Evolutionary conservation across 2,888 invertebrate species (phyloP).

Genomic region (Phymatocera aterrima): DNA sequence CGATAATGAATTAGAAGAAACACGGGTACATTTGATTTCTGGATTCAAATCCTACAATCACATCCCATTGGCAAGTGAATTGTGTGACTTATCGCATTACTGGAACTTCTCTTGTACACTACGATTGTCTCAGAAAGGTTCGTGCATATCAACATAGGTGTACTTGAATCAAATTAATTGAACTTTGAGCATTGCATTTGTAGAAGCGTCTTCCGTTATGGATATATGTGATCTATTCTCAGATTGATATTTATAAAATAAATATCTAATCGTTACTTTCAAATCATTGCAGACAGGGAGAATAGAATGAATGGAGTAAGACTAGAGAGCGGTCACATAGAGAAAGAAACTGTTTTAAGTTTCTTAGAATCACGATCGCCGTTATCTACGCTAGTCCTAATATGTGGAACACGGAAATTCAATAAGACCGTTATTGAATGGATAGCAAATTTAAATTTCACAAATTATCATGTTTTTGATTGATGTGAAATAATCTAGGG

Average conservation of each 20-base stretch:
- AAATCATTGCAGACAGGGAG: slow-evolving; percentile 54
- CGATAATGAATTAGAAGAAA: slow-evolving; percentile 66
- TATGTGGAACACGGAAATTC: slow-evolving; percentile 67
- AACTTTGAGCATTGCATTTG: not conserved
- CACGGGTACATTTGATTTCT: slow-evolving; percentile 61
- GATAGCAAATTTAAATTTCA: slow-evolving; percentile 54
- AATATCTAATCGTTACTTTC: slow-evolving; percentile 37
- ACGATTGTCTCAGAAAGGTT: slow-evolving; percentile 61
- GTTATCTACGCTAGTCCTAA: slow-evolving; percentile 64
- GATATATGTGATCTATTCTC: slow-evolving; percentile 9
- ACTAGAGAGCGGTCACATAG: slow-evolving; percentile 58
- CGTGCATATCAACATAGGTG: slow-evolving; percentile 14
- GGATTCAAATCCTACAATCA: slow-evolving; percentile 64
- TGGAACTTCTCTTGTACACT: slow-evolving; percentile 70
- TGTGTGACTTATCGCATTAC: slow-evolving; percentile 64
- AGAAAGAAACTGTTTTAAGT: slow-evolving; percentile 53
- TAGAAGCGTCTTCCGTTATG: not conserved
- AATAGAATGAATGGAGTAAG: slow-evolving; percentile 60
- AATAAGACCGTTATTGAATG: slow-evolving; percentile 59
- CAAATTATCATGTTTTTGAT: slow-evolving; percentile 60
- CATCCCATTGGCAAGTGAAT: slow-evolving; percentile 64
- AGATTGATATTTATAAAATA: slow-evolving; percentile 33
- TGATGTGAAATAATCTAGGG: slow-evolving; percentile 46
- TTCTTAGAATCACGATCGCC: slow-evolving; percentile 51
- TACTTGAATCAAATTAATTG: not conserved